phyloP scores from a whole-genome alignment of 1,140 invertebrate species.

The Ylistrum balloti region DNA sequence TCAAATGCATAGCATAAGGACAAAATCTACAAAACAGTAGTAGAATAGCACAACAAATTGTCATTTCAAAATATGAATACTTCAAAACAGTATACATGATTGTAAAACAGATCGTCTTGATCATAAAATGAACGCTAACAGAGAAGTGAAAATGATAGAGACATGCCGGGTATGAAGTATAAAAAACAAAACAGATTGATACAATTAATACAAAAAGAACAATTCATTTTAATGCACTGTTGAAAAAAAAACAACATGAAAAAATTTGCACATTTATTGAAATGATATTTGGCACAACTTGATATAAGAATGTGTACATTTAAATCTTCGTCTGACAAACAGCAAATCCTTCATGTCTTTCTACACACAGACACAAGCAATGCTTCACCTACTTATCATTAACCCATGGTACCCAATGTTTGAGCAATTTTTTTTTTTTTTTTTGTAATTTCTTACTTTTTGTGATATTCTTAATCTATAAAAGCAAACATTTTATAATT shows the following conservation, averaged over 20 bases:
- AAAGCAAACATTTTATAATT: background rate
- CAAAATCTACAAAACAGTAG: background rate
- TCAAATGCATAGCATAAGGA: background rate
- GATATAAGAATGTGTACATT: conserved; percentile 11
- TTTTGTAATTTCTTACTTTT: too few species aligned
- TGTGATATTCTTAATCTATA: background rate
- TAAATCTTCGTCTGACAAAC: background rate
- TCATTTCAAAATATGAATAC: background rate
- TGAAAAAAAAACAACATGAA: background rate
- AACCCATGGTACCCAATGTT: background rate
- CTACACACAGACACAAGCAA: background rate
- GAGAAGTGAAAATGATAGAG: background rate
- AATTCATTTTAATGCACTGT: background rate
- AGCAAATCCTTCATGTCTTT: background rate
- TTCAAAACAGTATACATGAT: background rate
- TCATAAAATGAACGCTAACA: background rate
- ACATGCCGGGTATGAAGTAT: background rate
- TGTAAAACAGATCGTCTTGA: background rate
- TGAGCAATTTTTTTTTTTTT: background rate
- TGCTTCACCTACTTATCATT: too few species aligned
- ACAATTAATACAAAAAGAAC: background rate
- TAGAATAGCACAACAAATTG: background rate
- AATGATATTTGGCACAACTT: conserved; percentile 35
- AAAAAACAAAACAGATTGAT: background rate
- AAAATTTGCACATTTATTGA: conserved; percentile 23